Evolutionary conservation across 2,113 vertebrate genomes (phyloP).

Genomic region (Leptodactylus fuscus): DNA sequence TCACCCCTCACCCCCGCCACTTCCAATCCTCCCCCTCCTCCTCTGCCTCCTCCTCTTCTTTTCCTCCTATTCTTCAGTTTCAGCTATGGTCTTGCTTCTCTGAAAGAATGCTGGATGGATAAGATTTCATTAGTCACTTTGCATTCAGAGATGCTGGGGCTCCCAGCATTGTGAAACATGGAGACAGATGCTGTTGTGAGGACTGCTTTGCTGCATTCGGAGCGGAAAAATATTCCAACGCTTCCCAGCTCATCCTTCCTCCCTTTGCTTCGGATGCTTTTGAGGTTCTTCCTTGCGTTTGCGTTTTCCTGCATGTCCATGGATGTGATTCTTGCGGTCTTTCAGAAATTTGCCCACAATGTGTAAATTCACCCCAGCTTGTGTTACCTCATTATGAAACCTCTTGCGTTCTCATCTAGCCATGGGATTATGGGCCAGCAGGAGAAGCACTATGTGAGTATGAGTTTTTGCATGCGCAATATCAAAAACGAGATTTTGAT

Average conservation of each 20-base stretch:
- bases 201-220: slow-evolving; percentile 77
- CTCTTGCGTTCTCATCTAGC: slow-evolving; percentile 91
- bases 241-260: slow-evolving; percentile 74
- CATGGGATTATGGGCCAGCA: slow-evolving; percentile 97
- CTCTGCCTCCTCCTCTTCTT: slow-evolving; percentile 57
- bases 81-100: slow-evolving; percentile 71
- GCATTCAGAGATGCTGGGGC: slow-evolving; percentile 71
- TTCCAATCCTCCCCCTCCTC: slow-evolving; percentile 53
- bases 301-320: slow-evolving; percentile 73
- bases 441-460: slow-evolving; percentile 97
- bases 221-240: slow-evolving; percentile 71
- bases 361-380: slow-evolving; percentile 83
- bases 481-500: slow-evolving; percentile 58
- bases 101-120: slow-evolving; percentile 72
- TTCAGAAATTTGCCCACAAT: slow-evolving; percentile 83
- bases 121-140: slow-evolving; percentile 70
- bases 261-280: slow-evolving; percentile 66
- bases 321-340: slow-evolving; percentile 77
- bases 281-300: slow-evolving; percentile 66
- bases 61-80: slow-evolving; percentile 70
- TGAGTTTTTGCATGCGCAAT: slow-evolving; percentile 62
- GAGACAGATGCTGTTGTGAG: slow-evolving; percentile 73
- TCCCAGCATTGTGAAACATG: slow-evolving; percentile 75
- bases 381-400: slow-evolving; percentile 96
- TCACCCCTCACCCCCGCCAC: slow-evolving; percentile 26